Evolutionary conservation across 2,888 invertebrate genomes (phyloP).

Genomic region (Lasioglossum zephyrum): DNA sequence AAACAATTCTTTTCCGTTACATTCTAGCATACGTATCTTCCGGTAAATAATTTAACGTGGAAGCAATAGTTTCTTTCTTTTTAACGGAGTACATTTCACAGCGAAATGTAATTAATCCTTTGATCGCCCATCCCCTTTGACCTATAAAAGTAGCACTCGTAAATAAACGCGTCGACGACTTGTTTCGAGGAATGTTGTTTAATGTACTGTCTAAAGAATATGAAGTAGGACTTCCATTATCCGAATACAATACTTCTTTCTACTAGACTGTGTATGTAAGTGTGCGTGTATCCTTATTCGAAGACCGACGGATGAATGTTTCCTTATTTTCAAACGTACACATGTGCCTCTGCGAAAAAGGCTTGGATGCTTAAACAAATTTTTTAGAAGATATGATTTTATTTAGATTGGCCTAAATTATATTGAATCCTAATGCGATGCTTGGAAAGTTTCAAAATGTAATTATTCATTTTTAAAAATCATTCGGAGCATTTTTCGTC

Average conservation of each 20-base stretch:
- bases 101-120: conserved; percentile 11
- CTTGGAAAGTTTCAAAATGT: not conserved
- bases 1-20: conserved; percentile 8
- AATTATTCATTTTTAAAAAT: not conserved
- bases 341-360: not conserved
- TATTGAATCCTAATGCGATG: not conserved
- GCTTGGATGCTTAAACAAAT: not conserved
- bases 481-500: not conserved
- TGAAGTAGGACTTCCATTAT: conserved; percentile 11
- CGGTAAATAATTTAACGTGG: not conserved
- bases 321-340: not conserved
- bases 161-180: not conserved
- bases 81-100: not conserved
- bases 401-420: conserved; percentile 6
- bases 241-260: not conserved
- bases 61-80: not conserved
- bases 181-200: conserved; percentile 10
- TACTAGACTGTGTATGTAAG: not conserved
- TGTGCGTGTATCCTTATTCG: not conserved
- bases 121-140: not conserved
- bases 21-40: conserved; percentile 11
- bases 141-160: not conserved
- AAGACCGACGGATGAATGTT: not conserved
- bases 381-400: not conserved
- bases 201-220: not conserved